Evolutionary conservation across 2,113 vertebrate species (phyloP).

Genomic region (Egretta garzetta): DNA sequence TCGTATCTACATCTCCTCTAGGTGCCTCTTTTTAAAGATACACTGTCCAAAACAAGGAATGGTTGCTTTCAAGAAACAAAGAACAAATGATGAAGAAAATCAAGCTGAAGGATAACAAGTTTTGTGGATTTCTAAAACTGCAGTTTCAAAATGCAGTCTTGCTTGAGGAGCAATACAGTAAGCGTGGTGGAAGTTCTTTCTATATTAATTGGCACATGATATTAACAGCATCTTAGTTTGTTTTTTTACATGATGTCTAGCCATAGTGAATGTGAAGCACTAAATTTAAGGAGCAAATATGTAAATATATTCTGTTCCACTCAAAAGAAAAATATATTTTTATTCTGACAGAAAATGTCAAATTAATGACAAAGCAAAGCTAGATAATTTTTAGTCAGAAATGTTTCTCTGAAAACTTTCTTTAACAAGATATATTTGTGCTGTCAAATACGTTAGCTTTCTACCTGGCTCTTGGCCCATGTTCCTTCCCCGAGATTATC

Average conservation of each 20-base stretch:
- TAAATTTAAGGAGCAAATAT: neutral
- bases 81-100: neutral
- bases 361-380: neutral
- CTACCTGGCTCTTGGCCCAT: neutral
- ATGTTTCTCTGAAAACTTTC: neutral
- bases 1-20: neutral
- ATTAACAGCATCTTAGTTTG: neutral
- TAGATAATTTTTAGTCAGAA: neutral
- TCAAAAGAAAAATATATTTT: neutral
- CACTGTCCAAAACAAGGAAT: neutral
- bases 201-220: neutral
- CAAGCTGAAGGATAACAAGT: neutral
- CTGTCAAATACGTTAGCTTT: neutral
- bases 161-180: neutral
- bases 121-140: neutral
- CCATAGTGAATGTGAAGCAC: neutral
- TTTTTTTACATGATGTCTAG: neutral
- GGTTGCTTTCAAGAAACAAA: neutral
- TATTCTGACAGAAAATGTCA: neutral
- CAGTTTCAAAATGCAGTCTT: neutral
- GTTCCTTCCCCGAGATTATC: neutral
- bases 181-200: neutral
- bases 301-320: neutral
- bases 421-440: neutral
- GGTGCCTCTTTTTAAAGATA: neutral